These are phyloP conservation scores for Colaptes auratus DNA, from an alignment of 2,113 vertebrate species.

Conservation along the genomic window DNA sequence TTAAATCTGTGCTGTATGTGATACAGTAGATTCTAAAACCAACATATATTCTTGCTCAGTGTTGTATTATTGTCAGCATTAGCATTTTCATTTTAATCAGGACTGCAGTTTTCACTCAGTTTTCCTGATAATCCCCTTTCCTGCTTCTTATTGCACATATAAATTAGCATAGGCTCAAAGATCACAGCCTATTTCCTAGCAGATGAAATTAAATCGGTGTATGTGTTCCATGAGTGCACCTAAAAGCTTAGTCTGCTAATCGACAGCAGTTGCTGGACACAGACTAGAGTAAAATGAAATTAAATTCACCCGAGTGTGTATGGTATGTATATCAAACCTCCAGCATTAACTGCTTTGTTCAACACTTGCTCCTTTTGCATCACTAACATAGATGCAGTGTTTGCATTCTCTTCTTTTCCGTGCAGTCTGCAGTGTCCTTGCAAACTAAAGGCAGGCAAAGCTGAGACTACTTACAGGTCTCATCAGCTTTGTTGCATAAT, in stretches of 20 bases:
- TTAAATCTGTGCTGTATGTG: neutral
- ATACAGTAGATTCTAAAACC: neutral
- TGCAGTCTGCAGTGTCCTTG: neutral
- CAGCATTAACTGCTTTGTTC: neutral
- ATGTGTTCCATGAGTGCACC: neutral
- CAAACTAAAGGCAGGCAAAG: neutral
- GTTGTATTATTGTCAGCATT: neutral
- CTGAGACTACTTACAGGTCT: neutral
- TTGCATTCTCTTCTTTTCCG: neutral
- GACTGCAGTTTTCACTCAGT: neutral
- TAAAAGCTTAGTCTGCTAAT: slow-evolving; percentile 11
- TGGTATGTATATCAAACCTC: neutral
- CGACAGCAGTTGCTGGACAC: neutral
- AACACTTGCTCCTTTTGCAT: neutral
- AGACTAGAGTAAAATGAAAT: neutral
- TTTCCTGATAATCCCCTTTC: slow-evolving; percentile 8
- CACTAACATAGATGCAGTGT: neutral
- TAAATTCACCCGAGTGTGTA: neutral
- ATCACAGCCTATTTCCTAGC: neutral
- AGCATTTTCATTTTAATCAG: slow-evolving; percentile 23
- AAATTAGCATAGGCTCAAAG: slow-evolving; percentile 15
- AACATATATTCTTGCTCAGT: neutral
- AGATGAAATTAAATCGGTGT: slow-evolving; percentile 29
- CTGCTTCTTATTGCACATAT: neutral
- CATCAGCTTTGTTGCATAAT: neutral